Evolutionary conservation across 30 jellyfish, hydroid and myxozoan genomes (phyloP).

Genomic region (Turritopsis dohrnii): DNA sequence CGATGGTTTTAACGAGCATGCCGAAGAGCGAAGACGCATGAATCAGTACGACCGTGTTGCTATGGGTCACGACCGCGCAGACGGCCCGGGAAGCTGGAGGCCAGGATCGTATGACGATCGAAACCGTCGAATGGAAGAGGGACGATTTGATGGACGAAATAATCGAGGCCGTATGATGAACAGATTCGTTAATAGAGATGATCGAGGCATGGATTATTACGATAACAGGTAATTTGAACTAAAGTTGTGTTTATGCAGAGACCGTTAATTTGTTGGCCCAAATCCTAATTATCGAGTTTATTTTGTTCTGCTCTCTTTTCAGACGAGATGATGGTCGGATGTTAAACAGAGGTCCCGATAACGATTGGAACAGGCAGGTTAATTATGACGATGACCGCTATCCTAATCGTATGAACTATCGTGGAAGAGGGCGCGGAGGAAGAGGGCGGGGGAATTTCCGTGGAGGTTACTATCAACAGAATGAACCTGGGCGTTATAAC

Average conservation of each 20-base stretch:
- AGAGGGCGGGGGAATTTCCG: conserved; percentile 57
- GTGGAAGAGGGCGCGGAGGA: conserved; percentile 48
- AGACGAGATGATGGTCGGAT: conserved; percentile 6
- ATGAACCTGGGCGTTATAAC: conserved; percentile 19
- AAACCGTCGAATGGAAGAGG: conserved; percentile 24
- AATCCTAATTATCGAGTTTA: neutral
- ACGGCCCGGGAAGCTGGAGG: conserved; percentile 13
- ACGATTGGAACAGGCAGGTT: neutral
- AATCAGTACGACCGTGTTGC: neutral
- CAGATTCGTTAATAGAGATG: conserved; percentile 1
- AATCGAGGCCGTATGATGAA: conserved; percentile 1
- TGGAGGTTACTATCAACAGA: conserved; percentile 45
- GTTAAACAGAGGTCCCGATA: neutral
- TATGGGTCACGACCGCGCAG: neutral
- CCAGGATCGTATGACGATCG: conserved; percentile 19
- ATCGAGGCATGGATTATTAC: conserved; percentile 17
- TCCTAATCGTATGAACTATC: conserved; percentile 43
- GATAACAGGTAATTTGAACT: conserved; percentile 5
- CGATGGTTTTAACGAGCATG: neutral
- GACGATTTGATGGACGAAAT: neutral
- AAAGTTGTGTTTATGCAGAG: neutral
- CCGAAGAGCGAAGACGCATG: conserved; percentile 17
- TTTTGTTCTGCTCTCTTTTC: neutral
- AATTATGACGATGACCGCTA: conserved; percentile 43
- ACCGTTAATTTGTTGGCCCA: neutral